Evolutionary conservation across 2,113 vertebrate species (phyloP), one percentile per base, ranked within the genome.

Genomic region (Zapus hudsonius): DNA sequence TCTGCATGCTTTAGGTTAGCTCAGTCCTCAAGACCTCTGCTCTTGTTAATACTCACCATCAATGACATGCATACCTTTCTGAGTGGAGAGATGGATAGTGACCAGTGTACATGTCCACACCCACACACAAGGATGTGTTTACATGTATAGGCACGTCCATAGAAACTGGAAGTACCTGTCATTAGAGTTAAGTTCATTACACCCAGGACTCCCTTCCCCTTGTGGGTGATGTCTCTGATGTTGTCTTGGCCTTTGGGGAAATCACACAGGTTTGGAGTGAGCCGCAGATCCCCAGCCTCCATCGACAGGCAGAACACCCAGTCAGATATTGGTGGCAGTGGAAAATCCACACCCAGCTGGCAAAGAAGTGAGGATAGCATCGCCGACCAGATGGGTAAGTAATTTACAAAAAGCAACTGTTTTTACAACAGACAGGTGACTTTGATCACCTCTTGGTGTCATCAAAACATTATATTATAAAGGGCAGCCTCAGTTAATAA

Each of bases 261-360:
- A 86, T 93, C 36, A 19, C 82, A 82, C 97, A 99, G 99, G 97
- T 99, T 99, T 97, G 99, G 98, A 95, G 98, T 99, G 90, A 99
- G 98, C 97, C 98, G 99, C 92, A 98, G 98, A 96, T 99, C 99
- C 57, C 98, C 99, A 2, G 98, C 98, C 79, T 98, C 98, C 44
- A 98, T 99, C 25, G 98, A 98, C 96, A 98, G 98, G 90, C 99
- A 98, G 95, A 98, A 96, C 94, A 98, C 98, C 9, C 98, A 98
- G 70, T 97, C 98, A 1, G 99, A 99, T 20, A 96, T 97, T 0
- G 93, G 97, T 25, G 98, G 98, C 83, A 99, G 98, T 5, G 97
- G 98, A 66, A 99, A 99, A 96, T 98, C 98, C 82, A 98, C 99
- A 11, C 98, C 99, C 42, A 98, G 98, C 96, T 99, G 99, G 99